These are phyloP conservation scores for Drosophila teissieri DNA, from an alignment of 1,140 invertebrate species.

Conservation along the genomic window DNA sequence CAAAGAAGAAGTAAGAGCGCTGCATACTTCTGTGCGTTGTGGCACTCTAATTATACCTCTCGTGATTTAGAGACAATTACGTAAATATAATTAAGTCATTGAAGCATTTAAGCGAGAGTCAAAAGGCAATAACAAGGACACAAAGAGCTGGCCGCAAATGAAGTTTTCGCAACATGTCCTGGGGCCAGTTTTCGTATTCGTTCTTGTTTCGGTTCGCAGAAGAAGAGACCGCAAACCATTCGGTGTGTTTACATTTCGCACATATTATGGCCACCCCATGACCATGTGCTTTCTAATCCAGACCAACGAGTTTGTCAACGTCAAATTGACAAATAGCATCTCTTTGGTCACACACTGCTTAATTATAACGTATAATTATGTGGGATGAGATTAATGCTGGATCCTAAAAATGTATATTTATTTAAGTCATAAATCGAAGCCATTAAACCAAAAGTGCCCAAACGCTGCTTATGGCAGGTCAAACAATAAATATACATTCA, in stretches of 20 bases:
- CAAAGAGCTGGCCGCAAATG: constrained; percentile 20
- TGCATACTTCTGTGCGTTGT: constrained; percentile 40
- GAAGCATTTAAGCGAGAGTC: constrained; percentile 55
- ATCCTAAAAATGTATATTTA: neutral
- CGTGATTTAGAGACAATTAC: constrained; percentile 64
- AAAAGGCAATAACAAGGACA: constrained; percentile 32
- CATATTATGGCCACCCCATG: constrained; percentile 28
- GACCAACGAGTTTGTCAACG: constrained; percentile 49
- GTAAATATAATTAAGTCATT: constrained; percentile 74
- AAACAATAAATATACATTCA: no score
- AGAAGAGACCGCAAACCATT: constrained; percentile 21
- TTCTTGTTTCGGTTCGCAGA: constrained; percentile 24
- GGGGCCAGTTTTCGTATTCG: constrained; percentile 18
- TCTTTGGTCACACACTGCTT: constrained; percentile 22
- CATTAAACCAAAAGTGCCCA: neutral
- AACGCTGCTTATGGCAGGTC: no score
- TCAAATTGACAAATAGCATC: constrained; percentile 55
- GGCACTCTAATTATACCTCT: constrained; percentile 54
- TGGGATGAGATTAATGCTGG: neutral
- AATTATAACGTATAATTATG: constrained; percentile 45
- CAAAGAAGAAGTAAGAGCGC: constrained; percentile 29
- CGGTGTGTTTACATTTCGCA: constrained; percentile 53
- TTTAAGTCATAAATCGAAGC: constrained; percentile 28
- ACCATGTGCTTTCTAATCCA: constrained; percentile 31
- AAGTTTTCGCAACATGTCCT: constrained; percentile 41